Conservation (phyloP, 2,888 invertebrate species). For the Prosapia bicincta region DNA sequence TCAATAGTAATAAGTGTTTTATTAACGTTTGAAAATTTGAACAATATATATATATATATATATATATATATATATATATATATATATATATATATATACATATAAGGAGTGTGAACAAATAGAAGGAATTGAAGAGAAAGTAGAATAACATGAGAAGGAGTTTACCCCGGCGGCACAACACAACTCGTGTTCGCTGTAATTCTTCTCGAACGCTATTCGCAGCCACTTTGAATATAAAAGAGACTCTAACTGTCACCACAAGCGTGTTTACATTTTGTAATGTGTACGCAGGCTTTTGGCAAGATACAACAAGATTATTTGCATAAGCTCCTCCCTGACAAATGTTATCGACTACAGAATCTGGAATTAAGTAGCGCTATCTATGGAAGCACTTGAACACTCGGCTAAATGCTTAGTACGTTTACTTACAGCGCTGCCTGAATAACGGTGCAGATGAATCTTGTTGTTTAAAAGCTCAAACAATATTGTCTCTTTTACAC, state of each 20-base stretch:
- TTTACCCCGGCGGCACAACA: no score
- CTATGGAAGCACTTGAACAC: not conserved
- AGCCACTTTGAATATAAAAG: not conserved
- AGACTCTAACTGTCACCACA: not conserved
- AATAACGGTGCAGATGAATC: not conserved
- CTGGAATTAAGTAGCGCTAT: not conserved
- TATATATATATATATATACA: no score
- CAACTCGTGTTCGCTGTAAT: no score
- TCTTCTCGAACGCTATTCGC: not conserved
- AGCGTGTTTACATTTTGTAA: not conserved
- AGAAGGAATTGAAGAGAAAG: no score
- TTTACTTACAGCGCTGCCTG: not conserved
- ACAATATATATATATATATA: no score
- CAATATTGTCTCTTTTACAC: no score
- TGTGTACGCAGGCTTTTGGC: not conserved
- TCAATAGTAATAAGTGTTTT: no score
- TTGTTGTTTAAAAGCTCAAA: not conserved
- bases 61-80: no score
- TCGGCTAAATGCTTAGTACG: not conserved
- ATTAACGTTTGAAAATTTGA: no score
- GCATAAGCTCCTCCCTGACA: not conserved
- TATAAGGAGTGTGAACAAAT: no score
- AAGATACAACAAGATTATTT: not conserved
- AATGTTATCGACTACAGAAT: not conserved
- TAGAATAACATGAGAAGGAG: no score